Percentiles rank a stretch among this genome's conserved stretches.
Conservation (phyloP, 1,140 invertebrate species). For the Arion vulgaris region DNA sequence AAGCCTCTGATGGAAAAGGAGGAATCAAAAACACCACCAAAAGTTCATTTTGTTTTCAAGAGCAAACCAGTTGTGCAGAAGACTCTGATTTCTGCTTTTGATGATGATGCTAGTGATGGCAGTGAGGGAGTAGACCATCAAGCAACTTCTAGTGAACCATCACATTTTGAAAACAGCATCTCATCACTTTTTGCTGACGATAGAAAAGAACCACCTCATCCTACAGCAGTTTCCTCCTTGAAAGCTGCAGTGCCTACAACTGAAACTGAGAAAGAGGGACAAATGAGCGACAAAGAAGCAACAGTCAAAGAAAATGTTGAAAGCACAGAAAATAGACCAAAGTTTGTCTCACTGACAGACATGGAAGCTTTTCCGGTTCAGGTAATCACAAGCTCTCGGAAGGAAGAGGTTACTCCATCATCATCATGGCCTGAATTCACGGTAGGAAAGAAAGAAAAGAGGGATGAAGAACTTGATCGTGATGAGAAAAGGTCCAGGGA, state of each 20-base stretch:
- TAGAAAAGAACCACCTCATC: neutral
- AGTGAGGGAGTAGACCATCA: too few species aligned
- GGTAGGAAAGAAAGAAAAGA: conserved; percentile 12
- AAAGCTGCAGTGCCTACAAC: neutral
- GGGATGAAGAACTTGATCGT: conserved; percentile 23
- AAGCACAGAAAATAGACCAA: neutral
- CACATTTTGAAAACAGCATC: neutral
- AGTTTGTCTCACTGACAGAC: conserved; percentile 3
- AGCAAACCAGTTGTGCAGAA: conserved; percentile 25
- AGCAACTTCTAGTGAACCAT: neutral
- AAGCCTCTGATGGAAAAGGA: neutral
- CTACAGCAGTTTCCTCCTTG: neutral
- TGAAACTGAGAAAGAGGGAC: neutral
- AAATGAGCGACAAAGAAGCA: neutral
- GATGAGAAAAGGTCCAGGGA: conserved; percentile 25
- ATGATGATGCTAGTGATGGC: conserved; percentile 34
- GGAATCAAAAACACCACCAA: conserved; percentile 4
- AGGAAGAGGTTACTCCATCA: conserved; percentile 22
- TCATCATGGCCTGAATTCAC: conserved; percentile 23
- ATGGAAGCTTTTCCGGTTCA: conserved; percentile 41
- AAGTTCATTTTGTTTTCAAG: conserved; percentile 33
- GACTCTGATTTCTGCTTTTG: conserved; percentile 25
- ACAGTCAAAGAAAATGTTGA: neutral
- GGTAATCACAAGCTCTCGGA: conserved; percentile 42
- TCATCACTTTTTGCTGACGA: neutral